Evolutionary conservation across 2,113 vertebrate genomes (phyloP), one percentile per base, ranked within the genome.

Genomic region (Desmodus rotundus): DNA sequence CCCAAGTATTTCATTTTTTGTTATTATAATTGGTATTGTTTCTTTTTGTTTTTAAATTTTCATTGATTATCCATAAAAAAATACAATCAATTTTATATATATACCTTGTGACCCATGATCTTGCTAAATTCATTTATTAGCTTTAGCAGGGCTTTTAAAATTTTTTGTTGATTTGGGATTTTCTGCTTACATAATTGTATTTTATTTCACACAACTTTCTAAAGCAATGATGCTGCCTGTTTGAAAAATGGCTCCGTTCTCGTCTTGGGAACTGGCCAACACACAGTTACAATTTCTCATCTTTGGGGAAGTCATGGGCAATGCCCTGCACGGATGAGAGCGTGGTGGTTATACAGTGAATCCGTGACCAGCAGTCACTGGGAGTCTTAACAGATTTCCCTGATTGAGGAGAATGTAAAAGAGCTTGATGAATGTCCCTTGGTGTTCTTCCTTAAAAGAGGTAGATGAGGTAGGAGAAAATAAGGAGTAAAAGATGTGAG

Each of bases 401-500:
- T 68, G 38, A 54, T 20, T 41, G 33, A 87, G 14, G 45, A 90
- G 28, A 58, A 54, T 61, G 85, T 61, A n/a, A 54, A 56, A 87
- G 54, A 89, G n/a, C 20, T 41, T 91, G 41, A 36, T 36, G 28
- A 88, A 36, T 81, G 52, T 8, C 76, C 77, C 33, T 63, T 93
- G 43, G 67, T 93, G 63, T 43, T 86, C 15, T 26, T 95, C 20
- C 78, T 86, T 95, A 85, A 97, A 81, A 87, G 19, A 95, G 19
- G 16, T 65, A 45, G 38, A 96, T 38, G 31, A 54, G 41, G 5
- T 31, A 63, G 36, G 31, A 87, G 61, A 78, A 92, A 73, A 56
- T 68, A 67, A 84, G n/a, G 54, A 52, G 11, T 83, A 65, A 83
- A 84, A 36, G 31, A 80, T 52, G 58, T 83, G 58, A 83, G 83